Evolutionary conservation across 2,797 vertebrate species (phyloP).

Genomic region (Phrynocephalus vlangalii): DNA sequence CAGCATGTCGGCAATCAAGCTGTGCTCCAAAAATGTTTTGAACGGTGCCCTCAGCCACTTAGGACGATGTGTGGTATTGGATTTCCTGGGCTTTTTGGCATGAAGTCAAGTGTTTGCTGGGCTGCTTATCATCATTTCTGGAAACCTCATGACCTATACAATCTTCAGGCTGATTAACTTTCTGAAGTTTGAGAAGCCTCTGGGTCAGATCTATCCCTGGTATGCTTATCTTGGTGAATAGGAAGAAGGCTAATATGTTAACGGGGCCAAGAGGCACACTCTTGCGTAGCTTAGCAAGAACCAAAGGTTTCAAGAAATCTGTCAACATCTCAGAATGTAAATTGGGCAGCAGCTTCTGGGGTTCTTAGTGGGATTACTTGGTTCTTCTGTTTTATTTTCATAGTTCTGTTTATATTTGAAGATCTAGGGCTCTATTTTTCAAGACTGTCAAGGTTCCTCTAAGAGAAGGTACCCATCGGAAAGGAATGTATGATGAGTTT

Average conservation of each 20-base stretch:
- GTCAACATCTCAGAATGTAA: neutral
- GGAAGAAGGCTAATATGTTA: constrained; percentile 48
- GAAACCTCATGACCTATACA: constrained; percentile 65
- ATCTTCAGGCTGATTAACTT: constrained; percentile 63
- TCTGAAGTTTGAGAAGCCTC: constrained; percentile 57
- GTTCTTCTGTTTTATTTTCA: no score
- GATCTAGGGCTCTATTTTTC: neutral
- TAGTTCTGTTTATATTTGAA: no score
- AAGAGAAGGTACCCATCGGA: neutral
- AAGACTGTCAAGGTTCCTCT: neutral
- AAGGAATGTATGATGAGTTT: no score
- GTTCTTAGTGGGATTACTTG: no score
- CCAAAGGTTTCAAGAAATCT: constrained; percentile 43
- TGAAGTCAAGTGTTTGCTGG: constrained; percentile 64
- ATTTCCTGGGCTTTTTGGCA: constrained; percentile 58
- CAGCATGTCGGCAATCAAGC: constrained; percentile 52
- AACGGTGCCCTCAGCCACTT: constrained; percentile 53
- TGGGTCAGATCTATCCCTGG: constrained; percentile 54
- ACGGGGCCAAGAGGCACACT: neutral
- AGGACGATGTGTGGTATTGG: constrained; percentile 60
- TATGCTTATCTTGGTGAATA: constrained; percentile 29
- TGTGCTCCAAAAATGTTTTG: constrained; percentile 7
- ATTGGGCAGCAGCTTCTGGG: neutral
- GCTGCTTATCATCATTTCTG: constrained; percentile 59
- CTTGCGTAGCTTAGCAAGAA: constrained; percentile 12